phyloP scores from a whole-genome alignment of 2,888 invertebrate genomes.

The Muscina levida region DNA sequence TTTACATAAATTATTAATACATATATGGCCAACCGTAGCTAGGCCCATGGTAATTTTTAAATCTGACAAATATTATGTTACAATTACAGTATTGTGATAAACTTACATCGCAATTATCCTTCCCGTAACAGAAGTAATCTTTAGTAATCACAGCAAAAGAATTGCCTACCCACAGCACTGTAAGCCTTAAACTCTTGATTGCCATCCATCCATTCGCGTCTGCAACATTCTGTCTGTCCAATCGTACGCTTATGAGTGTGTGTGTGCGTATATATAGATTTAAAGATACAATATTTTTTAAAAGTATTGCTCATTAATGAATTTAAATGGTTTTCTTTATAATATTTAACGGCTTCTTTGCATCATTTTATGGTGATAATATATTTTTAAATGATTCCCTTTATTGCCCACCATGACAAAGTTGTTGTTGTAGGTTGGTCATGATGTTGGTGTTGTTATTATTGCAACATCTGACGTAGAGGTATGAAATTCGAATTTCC shows the following conservation, averaged over 20 bases:
- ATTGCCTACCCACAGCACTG: neutral
- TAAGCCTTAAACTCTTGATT: too few species aligned
- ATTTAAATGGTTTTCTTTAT: constrained; percentile 80
- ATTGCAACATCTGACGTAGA: constrained; percentile 6
- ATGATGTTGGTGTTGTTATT: constrained; percentile 8
- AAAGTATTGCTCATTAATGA: constrained; percentile 79
- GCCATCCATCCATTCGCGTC: neutral
- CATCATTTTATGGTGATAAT: constrained; percentile 79
- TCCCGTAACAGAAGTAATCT: too few species aligned
- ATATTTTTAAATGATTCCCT: constrained; percentile 72
- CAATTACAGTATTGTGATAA: too few species aligned
- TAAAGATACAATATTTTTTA: constrained; percentile 58
- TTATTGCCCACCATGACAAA: constrained; percentile 1
- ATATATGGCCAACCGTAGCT: too few species aligned
- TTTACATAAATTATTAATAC: too few species aligned
- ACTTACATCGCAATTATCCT: too few species aligned
- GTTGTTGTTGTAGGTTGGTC: too few species aligned
- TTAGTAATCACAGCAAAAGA: neutral
- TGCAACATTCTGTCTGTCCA: constrained; percentile 4
- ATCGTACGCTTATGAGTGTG: neutral
- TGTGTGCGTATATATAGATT: neutral
- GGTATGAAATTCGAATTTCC: neutral
- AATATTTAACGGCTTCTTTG: constrained; percentile 79
- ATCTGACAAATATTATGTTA: too few species aligned
- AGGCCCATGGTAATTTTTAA: too few species aligned